Percentiles rank a stretch among this genome's conserved stretches.
phyloP scores from a whole-genome alignment of 2,888 invertebrate genomes.

The Chalcis sispes region DNA sequence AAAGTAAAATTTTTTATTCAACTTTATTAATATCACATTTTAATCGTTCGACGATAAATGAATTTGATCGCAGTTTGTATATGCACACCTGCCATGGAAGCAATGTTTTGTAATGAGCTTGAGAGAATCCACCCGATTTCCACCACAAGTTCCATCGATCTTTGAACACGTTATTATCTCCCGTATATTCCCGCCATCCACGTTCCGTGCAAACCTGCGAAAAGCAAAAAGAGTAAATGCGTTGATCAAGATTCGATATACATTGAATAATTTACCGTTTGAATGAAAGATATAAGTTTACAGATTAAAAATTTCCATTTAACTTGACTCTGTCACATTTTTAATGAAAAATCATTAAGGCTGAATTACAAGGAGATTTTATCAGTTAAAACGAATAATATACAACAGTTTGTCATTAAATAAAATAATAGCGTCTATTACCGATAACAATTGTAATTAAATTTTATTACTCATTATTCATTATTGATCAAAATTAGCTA shows the following conservation, averaged over 20 bases:
- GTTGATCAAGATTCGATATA: neutral
- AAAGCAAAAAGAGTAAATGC: neutral
- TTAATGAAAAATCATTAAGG: too few species aligned
- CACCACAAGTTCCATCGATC: slow-evolving; percentile 93
- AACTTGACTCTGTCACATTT: too few species aligned
- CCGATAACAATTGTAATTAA: too few species aligned
- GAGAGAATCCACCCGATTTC: slow-evolving; percentile 86
- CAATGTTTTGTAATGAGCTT: slow-evolving; percentile 81
- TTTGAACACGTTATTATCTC: slow-evolving; percentile 78
- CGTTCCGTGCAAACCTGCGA: slow-evolving; percentile 85
- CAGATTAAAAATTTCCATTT: too few species aligned
- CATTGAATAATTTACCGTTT: neutral
- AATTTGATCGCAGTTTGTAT: neutral
- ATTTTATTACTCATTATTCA: too few species aligned
- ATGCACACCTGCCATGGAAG: slow-evolving; percentile 83
- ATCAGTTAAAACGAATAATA: too few species aligned
- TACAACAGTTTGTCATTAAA: too few species aligned
- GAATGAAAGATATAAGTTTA: too few species aligned
- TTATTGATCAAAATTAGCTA: too few species aligned
- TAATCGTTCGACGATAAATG: neutral
- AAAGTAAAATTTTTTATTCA: slow-evolving; percentile 1
- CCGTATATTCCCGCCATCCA: slow-evolving; percentile 86
- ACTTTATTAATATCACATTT: neutral
- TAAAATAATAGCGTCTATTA: too few species aligned
- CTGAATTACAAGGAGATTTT: too few species aligned